Evolutionary conservation across 2,797 vertebrate genomes (phyloP).

Genomic region (Florisuga fusca): DNA sequence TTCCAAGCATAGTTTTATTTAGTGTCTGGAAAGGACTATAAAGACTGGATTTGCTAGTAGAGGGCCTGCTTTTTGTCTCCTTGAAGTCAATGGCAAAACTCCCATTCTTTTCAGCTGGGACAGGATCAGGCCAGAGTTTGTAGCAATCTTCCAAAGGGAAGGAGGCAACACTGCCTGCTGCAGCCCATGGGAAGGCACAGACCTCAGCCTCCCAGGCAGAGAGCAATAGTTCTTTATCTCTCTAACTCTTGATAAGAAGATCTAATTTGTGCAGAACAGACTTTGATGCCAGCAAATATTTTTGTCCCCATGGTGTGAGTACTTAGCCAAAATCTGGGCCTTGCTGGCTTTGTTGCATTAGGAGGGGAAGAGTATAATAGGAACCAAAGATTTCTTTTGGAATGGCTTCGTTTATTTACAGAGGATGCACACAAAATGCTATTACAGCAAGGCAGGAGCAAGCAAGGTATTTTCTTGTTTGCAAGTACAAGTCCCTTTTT

Average conservation of each 20-base stretch:
- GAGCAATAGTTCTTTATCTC: neutral
- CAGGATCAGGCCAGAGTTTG: conserved; percentile 30
- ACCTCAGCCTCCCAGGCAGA: neutral
- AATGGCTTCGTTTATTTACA: neutral
- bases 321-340: neutral
- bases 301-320: neutral
- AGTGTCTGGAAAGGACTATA: conserved; percentile 60
- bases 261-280: conserved; percentile 11
- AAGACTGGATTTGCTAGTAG: conserved; percentile 58
- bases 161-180: neutral
- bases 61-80: neutral
- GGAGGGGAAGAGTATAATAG: neutral
- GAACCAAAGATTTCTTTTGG: neutral
- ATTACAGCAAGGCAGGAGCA: neutral
- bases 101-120: conserved; percentile 30
- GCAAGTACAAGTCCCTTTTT: neutral
- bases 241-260: conserved; percentile 45
- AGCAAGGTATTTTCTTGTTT: neutral
- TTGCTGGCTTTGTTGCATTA: neutral
- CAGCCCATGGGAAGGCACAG: neutral
- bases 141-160: neutral
- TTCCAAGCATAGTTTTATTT: conserved; percentile 62
- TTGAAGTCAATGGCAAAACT: conserved; percentile 61
- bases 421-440: neutral
- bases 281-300: conserved; percentile 36